Evolutionary conservation across 2,888 invertebrate species (phyloP), one percentile per base, ranked within the genome.

Genomic region (Synergus laeviventris): DNA sequence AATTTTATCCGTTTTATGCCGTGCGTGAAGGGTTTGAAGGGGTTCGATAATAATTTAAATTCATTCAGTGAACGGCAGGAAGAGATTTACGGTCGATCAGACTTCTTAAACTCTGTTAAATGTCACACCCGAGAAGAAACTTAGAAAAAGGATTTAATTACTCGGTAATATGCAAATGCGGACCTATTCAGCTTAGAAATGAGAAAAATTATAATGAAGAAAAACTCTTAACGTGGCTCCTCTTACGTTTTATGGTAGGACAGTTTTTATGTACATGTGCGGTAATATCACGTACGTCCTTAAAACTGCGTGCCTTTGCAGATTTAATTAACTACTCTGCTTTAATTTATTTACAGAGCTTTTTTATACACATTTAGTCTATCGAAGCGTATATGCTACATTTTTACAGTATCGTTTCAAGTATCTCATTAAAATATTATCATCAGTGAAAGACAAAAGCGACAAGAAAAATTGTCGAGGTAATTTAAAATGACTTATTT

Each of bases 1-100:
- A 70, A 24, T 49, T 70, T 49, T n/a, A 70, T 70, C 45, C 49
- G n/a, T n/a, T 70, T 45, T 70, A 24, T 70, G 45, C 66, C 31
- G 24, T 70, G 66, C 66, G n/a, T 70, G 31, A 31, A 49, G 66
- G 66, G 42, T 31, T 70, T 49, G 31, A 70, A 70, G 45, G 31
- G 8, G 45, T 11, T 24, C 24, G 45, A 4, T 21, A 45, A 70
- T 70, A 70, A 70, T 70, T 70, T 49, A 49, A 70, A 70, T 45
- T 70, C 45, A 70, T 31, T 45, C 3, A 70, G 45, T 70, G 45
- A 70, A 70, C 24, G n/a, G n/a, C 66, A 70, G 42, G 45, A 70
- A 49, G 45, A 70, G 45, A 70, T 70, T 70, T 49, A 70, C 49
- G 24, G 45, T 49, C 45, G 49, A 70, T 70, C 45, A 45, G 45